Evolutionary conservation across 2,888 invertebrate genomes (phyloP).

Genomic region (Poecilus cupreus): DNA sequence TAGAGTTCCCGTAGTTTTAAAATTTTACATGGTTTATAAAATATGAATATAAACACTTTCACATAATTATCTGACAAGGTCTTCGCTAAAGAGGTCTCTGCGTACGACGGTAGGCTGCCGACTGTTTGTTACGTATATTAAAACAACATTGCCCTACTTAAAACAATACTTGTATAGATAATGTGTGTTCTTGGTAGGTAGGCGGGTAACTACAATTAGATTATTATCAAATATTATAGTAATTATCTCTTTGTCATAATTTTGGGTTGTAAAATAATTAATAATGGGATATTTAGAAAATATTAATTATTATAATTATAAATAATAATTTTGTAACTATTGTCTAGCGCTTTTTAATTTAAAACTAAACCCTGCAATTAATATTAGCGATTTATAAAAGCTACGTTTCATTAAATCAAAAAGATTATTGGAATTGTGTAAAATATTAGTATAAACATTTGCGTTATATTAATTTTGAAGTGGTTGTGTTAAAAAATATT

Average conservation of each 20-base stretch:
- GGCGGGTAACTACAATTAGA: background rate
- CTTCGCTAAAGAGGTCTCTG: conserved; percentile 36
- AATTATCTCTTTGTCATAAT: background rate
- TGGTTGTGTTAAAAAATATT: too few relatives aligned
- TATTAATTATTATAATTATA: background rate
- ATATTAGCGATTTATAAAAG: too few relatives aligned
- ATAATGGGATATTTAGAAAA: background rate
- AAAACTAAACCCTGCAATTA: too few relatives aligned
- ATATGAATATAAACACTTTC: conserved; percentile 57
- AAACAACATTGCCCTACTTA: conserved; percentile 57
- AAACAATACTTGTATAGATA: conserved; percentile 32
- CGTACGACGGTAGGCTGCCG: background rate
- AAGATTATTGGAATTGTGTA: too few relatives aligned
- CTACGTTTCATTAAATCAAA: too few relatives aligned
- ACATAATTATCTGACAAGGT: conserved; percentile 53
- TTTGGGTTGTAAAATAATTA: background rate
- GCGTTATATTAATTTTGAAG: too few relatives aligned
- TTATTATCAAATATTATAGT: conserved; percentile 20
- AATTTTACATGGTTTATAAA: conserved; percentile 31
- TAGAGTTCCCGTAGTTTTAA: background rate
- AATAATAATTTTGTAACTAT: background rate
- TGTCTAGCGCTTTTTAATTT: background rate
- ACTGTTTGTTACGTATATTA: conserved; percentile 38
- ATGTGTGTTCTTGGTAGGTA: background rate
- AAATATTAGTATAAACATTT: too few relatives aligned